These are phyloP conservation scores for Agrotis ipsilon DNA, from an alignment of 2,888 invertebrate genomes.

Conservation along the genomic window DNA sequence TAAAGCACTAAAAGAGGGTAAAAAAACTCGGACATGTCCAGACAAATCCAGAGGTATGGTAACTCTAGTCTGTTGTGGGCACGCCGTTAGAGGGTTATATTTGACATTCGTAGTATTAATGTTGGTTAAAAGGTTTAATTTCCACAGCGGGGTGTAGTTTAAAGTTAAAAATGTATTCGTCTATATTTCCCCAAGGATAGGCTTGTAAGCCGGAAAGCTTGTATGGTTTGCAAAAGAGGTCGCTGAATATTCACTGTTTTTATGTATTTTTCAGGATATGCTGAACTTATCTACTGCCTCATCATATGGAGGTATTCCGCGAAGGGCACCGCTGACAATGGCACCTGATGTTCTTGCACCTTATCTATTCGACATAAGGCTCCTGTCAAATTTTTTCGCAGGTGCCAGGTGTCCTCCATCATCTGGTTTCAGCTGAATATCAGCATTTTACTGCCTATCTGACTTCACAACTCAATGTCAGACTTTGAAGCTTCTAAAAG, in stretches of 20 bases:
- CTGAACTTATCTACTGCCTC: too few species aligned
- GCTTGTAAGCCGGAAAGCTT: slow-evolving; percentile 1
- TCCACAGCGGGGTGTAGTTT: slow-evolving; percentile 44
- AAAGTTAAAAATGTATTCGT: slow-evolving; percentile 35
- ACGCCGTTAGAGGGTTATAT: slow-evolving; percentile 57
- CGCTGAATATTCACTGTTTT: slow-evolving; percentile 11
- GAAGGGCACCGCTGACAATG: too few species aligned
- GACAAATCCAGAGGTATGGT: background rate
- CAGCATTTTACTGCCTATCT: too few species aligned
- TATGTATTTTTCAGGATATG: too few species aligned
- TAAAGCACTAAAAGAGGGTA: background rate
- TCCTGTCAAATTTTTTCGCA: too few species aligned
- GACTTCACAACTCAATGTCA: too few species aligned
- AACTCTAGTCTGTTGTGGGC: slow-evolving; percentile 33
- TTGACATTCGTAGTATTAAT: slow-evolving; percentile 51
- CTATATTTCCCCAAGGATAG: slow-evolving; percentile 29
- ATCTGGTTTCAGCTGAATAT: too few species aligned
- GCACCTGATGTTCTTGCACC: too few species aligned
- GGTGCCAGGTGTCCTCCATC: too few species aligned
- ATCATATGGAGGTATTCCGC: too few species aligned
- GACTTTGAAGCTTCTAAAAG: too few species aligned
- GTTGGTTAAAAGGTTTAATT: slow-evolving; percentile 57
- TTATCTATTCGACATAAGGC: too few species aligned
- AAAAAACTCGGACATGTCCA: background rate
- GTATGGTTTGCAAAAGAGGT: slow-evolving; percentile 12